Base-by-base conservation (phyloP, 2,888 invertebrate species). In the Drosophila longiperda region DNA sequence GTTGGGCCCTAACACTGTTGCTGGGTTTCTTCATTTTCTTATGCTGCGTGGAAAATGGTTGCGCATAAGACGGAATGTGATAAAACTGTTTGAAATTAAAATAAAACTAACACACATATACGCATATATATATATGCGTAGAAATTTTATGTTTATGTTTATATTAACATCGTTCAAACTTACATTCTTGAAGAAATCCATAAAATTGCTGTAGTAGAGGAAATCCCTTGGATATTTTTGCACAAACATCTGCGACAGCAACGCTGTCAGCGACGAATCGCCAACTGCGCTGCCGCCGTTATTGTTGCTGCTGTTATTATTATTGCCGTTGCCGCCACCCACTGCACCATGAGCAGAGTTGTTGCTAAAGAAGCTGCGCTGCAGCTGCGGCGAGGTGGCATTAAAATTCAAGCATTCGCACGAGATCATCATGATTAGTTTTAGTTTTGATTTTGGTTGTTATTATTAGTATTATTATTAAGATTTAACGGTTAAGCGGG, bases 391-490 rank as follows among this genome's bases (percentile, higher is more conserved):
- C 49, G 69, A 73, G 48, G 83, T 79, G 65, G 87, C 92, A 79
- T 87, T 82, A 82, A 92, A 89, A 94, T 97, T 97, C 90, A 96
- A 93, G 93, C 97, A 97, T 94, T 96, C 96, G 94, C 97, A 97
- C 91, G 95, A 95, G 80, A 92, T 91, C 87, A 91, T 83, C 92
- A 92, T 93, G 75, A 76, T 75, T 73, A 42, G 48, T 54, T 74
- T 66, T 54, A 45, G 59, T 73, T 72, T 66, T 62, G 64, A 49
- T 65, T 78, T 52, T 50, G 48, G 54, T 64, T 58, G 33, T 62
- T 54, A 15, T 20, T 42, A n/a, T 32, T 12, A 8, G 49, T 64
- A 23, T 70, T 60, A 26, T 33, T 58, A 17, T 40, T 76, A 32
- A 23, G 45, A 42, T 49, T 68, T 65, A 83, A 70, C 61, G 72